Percentiles rank a stretch among this genome's conserved stretches.
These are phyloP conservation scores for Dascyllus trimaculatus DNA, from an alignment of 2,113 vertebrate species.

Conservation along the genomic window DNA sequence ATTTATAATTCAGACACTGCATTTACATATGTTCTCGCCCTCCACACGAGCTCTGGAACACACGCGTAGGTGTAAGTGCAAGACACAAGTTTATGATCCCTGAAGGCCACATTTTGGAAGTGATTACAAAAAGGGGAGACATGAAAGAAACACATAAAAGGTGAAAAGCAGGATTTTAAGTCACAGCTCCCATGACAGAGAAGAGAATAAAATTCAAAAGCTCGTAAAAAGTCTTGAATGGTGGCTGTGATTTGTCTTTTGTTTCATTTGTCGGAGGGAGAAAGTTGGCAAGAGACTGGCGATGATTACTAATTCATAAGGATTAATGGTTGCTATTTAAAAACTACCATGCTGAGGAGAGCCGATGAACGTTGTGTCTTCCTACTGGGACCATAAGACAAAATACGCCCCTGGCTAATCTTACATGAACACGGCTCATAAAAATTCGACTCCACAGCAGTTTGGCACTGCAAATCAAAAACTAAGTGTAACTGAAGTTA, in stretches of 20 bases:
- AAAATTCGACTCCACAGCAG: slow-evolving; percentile 45
- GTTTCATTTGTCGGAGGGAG: slow-evolving; percentile 39
- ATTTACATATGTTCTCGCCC: slow-evolving; percentile 42
- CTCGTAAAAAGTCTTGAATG: slow-evolving; percentile 21
- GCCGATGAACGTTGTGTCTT: slow-evolving; percentile 43
- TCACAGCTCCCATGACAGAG: background rate
- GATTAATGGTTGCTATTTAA: slow-evolving; percentile 80
- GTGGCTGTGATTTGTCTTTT: slow-evolving; percentile 45
- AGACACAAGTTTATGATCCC: slow-evolving; percentile 13
- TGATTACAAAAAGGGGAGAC: background rate
- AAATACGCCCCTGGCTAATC: slow-evolving; percentile 63
- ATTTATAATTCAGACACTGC: slow-evolving; percentile 53
- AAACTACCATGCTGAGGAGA: slow-evolving; percentile 52
- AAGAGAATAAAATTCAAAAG: background rate
- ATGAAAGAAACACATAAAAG: background rate
- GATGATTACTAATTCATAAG: slow-evolving; percentile 75
- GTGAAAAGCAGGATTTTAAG: background rate
- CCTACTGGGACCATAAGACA: slow-evolving; percentile 61
- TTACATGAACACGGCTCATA: slow-evolving; percentile 39
- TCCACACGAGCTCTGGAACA: background rate
- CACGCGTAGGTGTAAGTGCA: slow-evolving; percentile 2
- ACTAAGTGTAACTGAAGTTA: background rate
- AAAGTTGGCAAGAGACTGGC: slow-evolving; percentile 67
- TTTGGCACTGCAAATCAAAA: slow-evolving; percentile 13
- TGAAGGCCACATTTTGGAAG: background rate